Percentiles rank a stretch among this genome's conserved stretches.
Conservation (phyloP, 2,888 invertebrate species). For the Drosophila mercatorum region DNA sequence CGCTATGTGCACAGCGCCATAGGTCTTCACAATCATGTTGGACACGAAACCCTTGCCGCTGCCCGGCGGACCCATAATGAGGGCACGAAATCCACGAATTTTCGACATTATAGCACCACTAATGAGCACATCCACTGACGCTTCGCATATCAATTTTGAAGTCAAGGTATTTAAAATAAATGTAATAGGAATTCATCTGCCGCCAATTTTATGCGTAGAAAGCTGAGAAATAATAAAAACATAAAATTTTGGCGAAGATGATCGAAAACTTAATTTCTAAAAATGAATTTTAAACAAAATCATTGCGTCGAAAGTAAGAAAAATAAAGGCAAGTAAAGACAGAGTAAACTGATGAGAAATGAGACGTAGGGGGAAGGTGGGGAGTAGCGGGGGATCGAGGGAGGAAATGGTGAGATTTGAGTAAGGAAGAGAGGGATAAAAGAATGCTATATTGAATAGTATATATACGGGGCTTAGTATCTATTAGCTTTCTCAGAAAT, state of each 20-base stretch:
- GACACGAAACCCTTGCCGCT: conserved; percentile 48
- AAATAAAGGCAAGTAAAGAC: neutral
- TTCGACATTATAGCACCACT: neutral
- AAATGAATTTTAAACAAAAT: neutral
- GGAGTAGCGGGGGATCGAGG: too few relatives aligned
- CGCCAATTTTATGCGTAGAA: neutral
- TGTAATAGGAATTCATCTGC: neutral
- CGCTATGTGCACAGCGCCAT: conserved; percentile 38
- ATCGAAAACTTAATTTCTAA: neutral
- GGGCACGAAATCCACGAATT: conserved; percentile 38
- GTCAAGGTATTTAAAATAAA: neutral
- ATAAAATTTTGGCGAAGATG: neutral
- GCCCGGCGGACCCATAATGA: conserved; percentile 56
- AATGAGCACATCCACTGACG: neutral
- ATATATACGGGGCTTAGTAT: too few relatives aligned
- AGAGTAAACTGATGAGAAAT: neutral
- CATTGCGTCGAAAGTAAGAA: neutral
- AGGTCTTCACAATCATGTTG: conserved; percentile 24
- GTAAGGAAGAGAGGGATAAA: neutral
- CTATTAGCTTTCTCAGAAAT: too few relatives aligned
- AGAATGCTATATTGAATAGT: neutral
- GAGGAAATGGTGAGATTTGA: neutral
- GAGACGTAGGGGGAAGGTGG: neutral
- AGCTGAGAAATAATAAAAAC: neutral
- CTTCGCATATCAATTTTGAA: neutral